phyloP scores from a whole-genome alignment of 2,797 vertebrate genomes.

The Paratrypauchen microcephalus region DNA sequence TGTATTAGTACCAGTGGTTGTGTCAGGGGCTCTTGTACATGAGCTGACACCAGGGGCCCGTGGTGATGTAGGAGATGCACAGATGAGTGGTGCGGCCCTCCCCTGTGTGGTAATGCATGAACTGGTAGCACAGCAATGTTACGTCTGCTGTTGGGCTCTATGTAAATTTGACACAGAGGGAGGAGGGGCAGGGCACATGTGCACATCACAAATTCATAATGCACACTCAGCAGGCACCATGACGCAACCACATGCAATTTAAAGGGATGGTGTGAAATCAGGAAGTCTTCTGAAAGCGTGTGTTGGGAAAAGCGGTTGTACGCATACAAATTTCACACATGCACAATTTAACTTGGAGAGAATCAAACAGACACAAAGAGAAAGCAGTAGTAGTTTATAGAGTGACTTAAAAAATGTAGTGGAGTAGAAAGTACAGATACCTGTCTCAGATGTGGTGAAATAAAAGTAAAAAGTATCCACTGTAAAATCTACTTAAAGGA shows the following conservation, averaged over 20 bases:
- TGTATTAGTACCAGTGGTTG: conserved; percentile 52
- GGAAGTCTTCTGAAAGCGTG: not conserved
- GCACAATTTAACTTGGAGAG: no score
- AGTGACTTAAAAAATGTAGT: no score
- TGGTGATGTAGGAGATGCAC: conserved; percentile 73
- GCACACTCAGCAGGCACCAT: conserved; percentile 40
- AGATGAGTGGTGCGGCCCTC: conserved; percentile 74
- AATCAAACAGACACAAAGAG: no score
- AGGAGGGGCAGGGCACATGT: conserved; percentile 54
- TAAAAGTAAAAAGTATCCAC: no score
- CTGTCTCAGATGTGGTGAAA: no score
- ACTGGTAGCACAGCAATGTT: conserved; percentile 79
- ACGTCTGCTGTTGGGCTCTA: conserved; percentile 70
- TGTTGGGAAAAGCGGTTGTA: not conserved
- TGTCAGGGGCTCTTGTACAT: conserved; percentile 59
- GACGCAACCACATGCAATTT: conserved; percentile 12
- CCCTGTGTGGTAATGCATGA: conserved; percentile 81
- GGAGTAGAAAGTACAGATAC: no score
- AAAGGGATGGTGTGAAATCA: not conserved
- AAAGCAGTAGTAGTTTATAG: no score
- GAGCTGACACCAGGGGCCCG: conserved; percentile 61
- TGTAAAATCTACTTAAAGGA: no score
- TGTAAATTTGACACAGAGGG: conserved; percentile 71
- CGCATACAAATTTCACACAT: not conserved
- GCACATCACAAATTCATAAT: conserved; percentile 52